phyloP scores from a whole-genome alignment of 2,113 vertebrate species.

The Halcyon senegalensis region DNA sequence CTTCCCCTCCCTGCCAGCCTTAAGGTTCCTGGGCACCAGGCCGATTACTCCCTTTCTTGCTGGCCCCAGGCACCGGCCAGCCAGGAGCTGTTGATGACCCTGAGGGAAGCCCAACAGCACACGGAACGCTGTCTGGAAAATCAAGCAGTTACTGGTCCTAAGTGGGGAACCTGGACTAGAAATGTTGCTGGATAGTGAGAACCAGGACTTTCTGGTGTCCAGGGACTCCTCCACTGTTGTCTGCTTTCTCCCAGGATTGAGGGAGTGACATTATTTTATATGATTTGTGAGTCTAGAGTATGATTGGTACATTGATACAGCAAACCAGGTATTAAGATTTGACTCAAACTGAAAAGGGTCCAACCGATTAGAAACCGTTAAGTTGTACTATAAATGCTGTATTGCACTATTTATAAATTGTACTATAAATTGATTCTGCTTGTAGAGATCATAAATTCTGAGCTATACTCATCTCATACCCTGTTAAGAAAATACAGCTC shows the following conservation, averaged over 20 bases:
- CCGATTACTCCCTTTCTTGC: neutral
- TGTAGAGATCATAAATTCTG: neutral
- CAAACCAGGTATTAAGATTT: neutral
- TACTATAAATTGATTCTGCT: neutral
- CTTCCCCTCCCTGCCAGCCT: neutral
- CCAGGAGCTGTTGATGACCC: neutral
- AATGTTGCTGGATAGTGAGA: neutral
- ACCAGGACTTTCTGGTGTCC: neutral
- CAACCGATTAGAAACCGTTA: neutral
- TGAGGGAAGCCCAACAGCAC: neutral
- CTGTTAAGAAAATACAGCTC: neutral
- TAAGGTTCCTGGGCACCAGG: neutral
- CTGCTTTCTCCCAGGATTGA: neutral
- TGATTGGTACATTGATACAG: neutral
- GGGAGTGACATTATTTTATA: neutral
- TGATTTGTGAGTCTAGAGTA: neutral
- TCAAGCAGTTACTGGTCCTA: neutral
- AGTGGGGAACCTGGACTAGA: neutral
- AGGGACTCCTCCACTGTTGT: neutral
- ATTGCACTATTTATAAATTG: neutral
- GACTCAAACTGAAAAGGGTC: neutral
- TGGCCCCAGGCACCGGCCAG: rapidly evolving
- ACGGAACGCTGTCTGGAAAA: neutral
- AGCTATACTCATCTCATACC: neutral
- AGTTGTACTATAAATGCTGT: neutral